Conservation (phyloP, 2,113 vertebrate species). For the Pleuronectes platessa region DNA sequence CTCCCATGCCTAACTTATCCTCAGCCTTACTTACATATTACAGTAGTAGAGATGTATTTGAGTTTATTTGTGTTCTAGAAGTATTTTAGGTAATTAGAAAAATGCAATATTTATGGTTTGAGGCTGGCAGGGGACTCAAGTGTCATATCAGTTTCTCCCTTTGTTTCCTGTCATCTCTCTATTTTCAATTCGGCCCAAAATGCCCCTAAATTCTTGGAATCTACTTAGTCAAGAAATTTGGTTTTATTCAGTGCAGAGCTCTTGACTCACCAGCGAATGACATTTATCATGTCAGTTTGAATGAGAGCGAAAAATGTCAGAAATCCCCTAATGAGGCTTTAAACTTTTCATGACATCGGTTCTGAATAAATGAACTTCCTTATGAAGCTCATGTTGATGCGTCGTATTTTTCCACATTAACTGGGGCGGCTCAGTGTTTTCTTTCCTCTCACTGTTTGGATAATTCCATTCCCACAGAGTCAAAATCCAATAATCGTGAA, state of each 20-base stretch:
- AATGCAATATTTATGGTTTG: background rate
- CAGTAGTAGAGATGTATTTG: background rate
- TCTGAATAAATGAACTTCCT: constrained; percentile 14
- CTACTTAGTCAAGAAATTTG: background rate
- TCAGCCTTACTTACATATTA: background rate
- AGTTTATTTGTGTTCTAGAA: background rate
- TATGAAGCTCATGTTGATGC: constrained; percentile 12
- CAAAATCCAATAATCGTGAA: constrained; percentile 71
- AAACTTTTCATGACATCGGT: background rate
- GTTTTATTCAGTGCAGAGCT: background rate
- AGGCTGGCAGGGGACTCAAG: background rate
- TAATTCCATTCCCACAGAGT: constrained; percentile 62
- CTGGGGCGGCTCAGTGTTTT: constrained; percentile 37
- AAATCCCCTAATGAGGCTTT: constrained; percentile 1
- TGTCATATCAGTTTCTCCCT: background rate
- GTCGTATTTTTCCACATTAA: constrained; percentile 49
- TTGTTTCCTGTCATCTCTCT: constrained; percentile 5
- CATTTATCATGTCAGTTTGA: background rate
- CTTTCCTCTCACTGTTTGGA: constrained; percentile 41
- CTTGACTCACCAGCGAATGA: background rate
- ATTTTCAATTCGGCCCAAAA: background rate
- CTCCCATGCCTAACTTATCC: too few relatives aligned
- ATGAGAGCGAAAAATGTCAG: background rate
- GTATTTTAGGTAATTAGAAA: background rate
- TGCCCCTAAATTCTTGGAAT: background rate